Base-by-base conservation (phyloP, 2,113 vertebrate genomes). In the Chaetops frenatus region DNA sequence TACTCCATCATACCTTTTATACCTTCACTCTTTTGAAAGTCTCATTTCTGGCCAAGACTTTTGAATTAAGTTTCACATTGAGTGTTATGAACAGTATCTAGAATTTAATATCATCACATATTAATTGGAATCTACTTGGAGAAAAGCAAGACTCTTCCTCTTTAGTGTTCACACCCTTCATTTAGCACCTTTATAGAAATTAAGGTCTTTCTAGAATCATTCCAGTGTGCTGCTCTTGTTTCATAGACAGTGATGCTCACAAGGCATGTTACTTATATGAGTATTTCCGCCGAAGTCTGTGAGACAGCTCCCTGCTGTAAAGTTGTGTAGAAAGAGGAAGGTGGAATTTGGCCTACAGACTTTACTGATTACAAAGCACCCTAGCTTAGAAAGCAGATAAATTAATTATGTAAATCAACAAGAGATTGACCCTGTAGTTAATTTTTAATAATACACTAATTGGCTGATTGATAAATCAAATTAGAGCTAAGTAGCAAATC, bases 361-460 rank as follows among this genome's bases (percentile, higher is more conserved):
- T 81, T 77, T 81, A 92, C 61, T 88, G 74, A 92, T 89, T 87
- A 88, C 21, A 76, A 76, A 92, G 61, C 31, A 79, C 20, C 74
- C 79, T 84, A 86, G 82, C 72, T 94, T 72, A 65, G 45, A 92
- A 90, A 90, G 50, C 70, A 87, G 60, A 65, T 96, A 97, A 96
- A 57, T 95, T 97, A 96, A 96, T 97, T 97, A 96, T 83, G 78
- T 61, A 95, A 97, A 97, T 95, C 92, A 96, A 96, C 91, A 95
- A 79, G 86, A 97, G 61, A 96, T 64, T 97, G 93, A 97, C 91
- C 79, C 94, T 92, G 78, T 60, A 60, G 5, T 95, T 88, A 96
- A 89, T 95, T 98, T 98, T 97, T 97, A 98, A 96, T 98, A 97
- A 90, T 95, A 76, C 36, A 87, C 81, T 97, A 97, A 97, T 96